Base-by-base conservation (phyloP, 2,113 vertebrate genomes). In the Paracyprichromis sp. region DNA sequence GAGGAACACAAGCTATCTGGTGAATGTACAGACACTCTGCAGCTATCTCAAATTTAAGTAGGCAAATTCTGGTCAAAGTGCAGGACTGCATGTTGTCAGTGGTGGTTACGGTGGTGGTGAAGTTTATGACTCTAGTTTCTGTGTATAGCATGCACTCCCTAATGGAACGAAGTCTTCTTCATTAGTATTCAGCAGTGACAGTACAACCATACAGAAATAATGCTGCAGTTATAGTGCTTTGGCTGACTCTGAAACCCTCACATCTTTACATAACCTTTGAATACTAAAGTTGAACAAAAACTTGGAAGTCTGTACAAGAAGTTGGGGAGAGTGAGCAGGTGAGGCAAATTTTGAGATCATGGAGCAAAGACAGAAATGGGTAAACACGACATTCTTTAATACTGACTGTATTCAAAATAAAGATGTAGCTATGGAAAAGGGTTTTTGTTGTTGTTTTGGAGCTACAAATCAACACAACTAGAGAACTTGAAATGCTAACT, bases 61-160 rank as follows among this genome's bases (percentile, higher is more conserved):
- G 53, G 63, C 24, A 53, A 16, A 34, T 34, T 56, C 13, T 31
- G 19, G 80, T 90, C 66, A 86, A 34, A 45, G 73, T 52, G 43
- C 45, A 56, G 57, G 43, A 83, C 66, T 52, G 21, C 14, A 50
- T 80, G 50, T 21, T 79, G 73, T 54, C 26, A 54, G 4, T 14
- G 34, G 38, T 50, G 24, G 17, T 61, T 82, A 29, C 4, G 1
- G 21, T 69, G 61, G 34, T 69, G 61, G 34, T 3, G 34, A 29
- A 40, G 38, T 45, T 82, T 19, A 59, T 81, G 26, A 61, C 54
- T 31, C 17, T 45, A 82, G 9, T 59, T 82, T 43, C 54, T 47
- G 10, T 13, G 2, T 50, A 52, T 50, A 19, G 43, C 2, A 76
- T 52, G 10, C 7, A 34, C 71, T 78, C 45, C 45, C 26, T 78